These are phyloP conservation scores for Meandrina meandrites DNA, from an alignment of 92 coral and sea anemone species.

Conservation along the genomic window DNA sequence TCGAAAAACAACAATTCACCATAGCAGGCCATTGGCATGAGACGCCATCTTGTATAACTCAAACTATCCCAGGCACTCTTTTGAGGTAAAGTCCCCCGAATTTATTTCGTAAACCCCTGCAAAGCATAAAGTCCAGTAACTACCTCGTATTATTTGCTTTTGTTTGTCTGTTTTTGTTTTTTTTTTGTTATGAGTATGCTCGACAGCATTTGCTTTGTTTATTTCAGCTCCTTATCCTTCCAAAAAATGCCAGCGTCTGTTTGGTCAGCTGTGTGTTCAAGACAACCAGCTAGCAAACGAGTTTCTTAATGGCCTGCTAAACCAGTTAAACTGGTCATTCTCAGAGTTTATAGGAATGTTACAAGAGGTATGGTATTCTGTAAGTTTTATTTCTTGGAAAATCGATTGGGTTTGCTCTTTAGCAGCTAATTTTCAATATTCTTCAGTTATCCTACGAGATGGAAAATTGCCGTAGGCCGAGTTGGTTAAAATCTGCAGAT, in stretches of 20 bases:
- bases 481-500: no score
- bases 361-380: constrained; percentile 74
- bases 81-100: no score
- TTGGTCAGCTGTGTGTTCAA: constrained; percentile 77
- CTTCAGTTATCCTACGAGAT: no score
- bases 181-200: background rate
- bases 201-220: background rate
- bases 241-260: constrained; percentile 62
- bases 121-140: background rate
- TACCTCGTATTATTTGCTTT: background rate
- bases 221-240: constrained; percentile 87
- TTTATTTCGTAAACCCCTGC: background rate
- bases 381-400: background rate
- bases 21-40: no score
- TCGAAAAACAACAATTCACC: no score
- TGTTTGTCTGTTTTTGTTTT: background rate
- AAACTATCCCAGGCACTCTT: no score
- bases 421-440: no score
- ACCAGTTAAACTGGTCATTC: constrained; percentile 99
- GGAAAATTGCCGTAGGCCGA: no score
- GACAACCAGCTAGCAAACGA: constrained; percentile 83
- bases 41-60: no score
- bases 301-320: constrained; percentile 91
- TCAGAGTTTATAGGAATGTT: constrained; percentile 99
- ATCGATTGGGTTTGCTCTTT: no score